phyloP scores from a whole-genome alignment of 2,797 vertebrate genomes.

The Oryzias sinensis region DNA sequence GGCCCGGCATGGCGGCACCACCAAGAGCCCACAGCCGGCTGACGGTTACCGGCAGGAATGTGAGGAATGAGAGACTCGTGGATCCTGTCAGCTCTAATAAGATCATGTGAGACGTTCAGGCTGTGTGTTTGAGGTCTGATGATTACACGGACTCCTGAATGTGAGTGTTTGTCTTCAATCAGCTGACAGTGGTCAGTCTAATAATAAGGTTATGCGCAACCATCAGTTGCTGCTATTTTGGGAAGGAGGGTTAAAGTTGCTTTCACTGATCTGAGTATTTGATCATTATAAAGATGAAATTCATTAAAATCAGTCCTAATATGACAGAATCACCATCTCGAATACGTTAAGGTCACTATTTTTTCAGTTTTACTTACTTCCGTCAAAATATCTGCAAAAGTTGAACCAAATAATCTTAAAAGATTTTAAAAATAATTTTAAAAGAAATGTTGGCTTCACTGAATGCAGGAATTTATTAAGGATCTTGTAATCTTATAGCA shows the following conservation, averaged over 20 bases:
- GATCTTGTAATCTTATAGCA: no score
- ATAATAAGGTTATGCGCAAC: slow-evolving; percentile 28
- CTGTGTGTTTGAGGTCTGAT: slow-evolving; percentile 40
- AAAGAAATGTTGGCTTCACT: no score
- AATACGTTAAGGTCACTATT: no score
- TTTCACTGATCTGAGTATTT: background rate
- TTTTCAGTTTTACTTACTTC: no score
- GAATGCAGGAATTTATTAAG: no score
- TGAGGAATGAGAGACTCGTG: slow-evolving; percentile 66
- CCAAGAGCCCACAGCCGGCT: slow-evolving; percentile 18
- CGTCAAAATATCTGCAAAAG: no score
- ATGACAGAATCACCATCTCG: no score
- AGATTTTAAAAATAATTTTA: no score
- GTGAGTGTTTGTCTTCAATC: slow-evolving; percentile 23
- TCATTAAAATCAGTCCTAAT: background rate
- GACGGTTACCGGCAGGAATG: slow-evolving; percentile 54
- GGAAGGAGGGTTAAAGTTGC: background rate
- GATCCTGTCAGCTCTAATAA: slow-evolving; percentile 60
- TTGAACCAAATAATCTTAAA: no score
- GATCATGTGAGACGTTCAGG: slow-evolving; percentile 55
- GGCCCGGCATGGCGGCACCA: slow-evolving; percentile 12
- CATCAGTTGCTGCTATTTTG: slow-evolving; percentile 44
- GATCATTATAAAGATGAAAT: background rate
- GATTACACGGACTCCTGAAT: slow-evolving; percentile 25
- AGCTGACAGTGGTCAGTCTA: slow-evolving; percentile 40